Conservation (phyloP, 2,888 invertebrate species). For the Sabatieria punctata region DNA sequence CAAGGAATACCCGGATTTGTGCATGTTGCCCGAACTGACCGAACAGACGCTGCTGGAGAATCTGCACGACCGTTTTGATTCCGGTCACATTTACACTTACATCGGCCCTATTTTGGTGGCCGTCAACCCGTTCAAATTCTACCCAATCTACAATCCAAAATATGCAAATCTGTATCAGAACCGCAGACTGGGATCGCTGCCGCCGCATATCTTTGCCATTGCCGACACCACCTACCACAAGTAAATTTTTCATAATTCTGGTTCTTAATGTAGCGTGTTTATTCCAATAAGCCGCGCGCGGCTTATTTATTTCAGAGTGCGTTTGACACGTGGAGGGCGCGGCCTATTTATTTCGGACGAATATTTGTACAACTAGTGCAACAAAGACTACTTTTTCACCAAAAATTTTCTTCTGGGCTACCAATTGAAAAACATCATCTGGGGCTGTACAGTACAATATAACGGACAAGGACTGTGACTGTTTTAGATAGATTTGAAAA, state of each 20-base stretch:
- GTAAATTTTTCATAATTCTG: slow-evolving; percentile 12
- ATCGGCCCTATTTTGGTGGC: slow-evolving; percentile 79
- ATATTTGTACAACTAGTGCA: no score
- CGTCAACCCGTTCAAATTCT: slow-evolving; percentile 69
- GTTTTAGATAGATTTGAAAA: no score
- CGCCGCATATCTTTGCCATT: slow-evolving; percentile 90
- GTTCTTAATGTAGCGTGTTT: no score
- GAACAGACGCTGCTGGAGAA: slow-evolving; percentile 81
- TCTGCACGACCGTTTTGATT: slow-evolving; percentile 59
- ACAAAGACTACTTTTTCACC: no score
- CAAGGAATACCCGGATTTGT: slow-evolving; percentile 83
- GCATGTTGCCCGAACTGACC: slow-evolving; percentile 82
- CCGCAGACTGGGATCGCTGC: slow-evolving; percentile 69
- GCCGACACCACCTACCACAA: slow-evolving; percentile 30
- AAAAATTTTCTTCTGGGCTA: no score
- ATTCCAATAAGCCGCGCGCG: no score
- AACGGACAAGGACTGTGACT: no score
- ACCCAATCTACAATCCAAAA: slow-evolving; percentile 92
- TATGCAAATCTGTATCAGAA: slow-evolving; percentile 88
- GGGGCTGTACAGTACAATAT: no score
- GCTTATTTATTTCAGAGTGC: no score
- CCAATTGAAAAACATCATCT: no score
- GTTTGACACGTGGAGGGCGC: no score
- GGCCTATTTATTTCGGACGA: no score
- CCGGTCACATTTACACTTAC: slow-evolving; percentile 86